Base-by-base conservation (phyloP, 2,888 invertebrate genomes). In the Agyllia agylla region DNA sequence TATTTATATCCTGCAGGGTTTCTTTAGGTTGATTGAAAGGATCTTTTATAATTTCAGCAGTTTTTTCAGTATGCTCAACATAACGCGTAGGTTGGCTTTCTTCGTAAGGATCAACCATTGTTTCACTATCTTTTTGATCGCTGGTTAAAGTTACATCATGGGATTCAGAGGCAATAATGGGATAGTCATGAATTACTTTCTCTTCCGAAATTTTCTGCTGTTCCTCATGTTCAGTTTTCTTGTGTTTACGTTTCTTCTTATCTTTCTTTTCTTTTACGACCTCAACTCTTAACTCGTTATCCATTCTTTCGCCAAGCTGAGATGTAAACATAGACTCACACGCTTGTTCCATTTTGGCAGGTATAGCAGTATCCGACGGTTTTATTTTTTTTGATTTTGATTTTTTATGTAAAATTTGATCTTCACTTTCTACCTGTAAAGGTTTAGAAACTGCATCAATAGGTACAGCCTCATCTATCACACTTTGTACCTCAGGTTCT, bases 71-170 rank as follows among this genome's bases (percentile, higher is more conserved):
- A 90, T 96, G 96, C 93, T 96, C 20, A 70, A 27, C 27, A 30
- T 15, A 70, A 8, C 6, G 4, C 13, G 3, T 30, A 17, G 30
- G 17, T 30, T 1, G 57, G n/a, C 20, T 20, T 57, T 73, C 30
- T 30, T 97, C 96, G 88, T 96, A 96, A 88, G 96, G 95, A 3
- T 94, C 86, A 88, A 94, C 86, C 93, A 96, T 96, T 33, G 81
- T 87, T 94, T 96, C 97, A 82, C 96, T 97, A 9, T 94, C 91
- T 93, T 96, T 97, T 73, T 73, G 30, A 4, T 8, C 30, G 11
- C 30, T 27, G 27, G 27, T 17, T 73, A 73, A 30, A 17, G 73
- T 6, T 8, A 30, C 1, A 15, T 73, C 2, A 8, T 73, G 8
- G 30, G 4, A 27, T 70, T 70, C 9, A 27, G 70, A 70, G 70